Percentiles rank a stretch among this genome's conserved stretches.
Evolutionary conservation across 2,888 invertebrate genomes (phyloP).

Genomic region (Torymus tubicola): DNA sequence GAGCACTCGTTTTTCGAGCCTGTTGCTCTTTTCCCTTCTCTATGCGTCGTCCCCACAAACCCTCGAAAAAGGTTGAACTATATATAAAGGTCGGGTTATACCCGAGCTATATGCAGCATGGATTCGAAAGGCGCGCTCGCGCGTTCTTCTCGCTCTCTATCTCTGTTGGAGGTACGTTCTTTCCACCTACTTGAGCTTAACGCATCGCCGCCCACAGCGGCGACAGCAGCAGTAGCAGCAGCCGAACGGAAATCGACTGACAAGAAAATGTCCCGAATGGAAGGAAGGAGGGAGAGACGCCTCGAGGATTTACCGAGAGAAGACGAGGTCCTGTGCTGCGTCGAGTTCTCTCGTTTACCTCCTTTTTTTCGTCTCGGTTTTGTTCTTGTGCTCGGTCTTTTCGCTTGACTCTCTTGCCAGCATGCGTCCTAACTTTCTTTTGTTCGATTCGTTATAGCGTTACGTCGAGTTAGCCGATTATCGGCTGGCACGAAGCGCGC

Average conservation of each 20-base stretch:
- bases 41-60: too few relatives aligned
- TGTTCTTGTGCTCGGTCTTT: too few relatives aligned
- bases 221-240: background rate
- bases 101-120: background rate
- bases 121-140: slow-evolving; percentile 26
- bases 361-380: background rate
- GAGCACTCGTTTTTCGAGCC: slow-evolving; percentile 43
- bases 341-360: slow-evolving; percentile 10
- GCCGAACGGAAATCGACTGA: slow-evolving; percentile 46
- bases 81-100: background rate
- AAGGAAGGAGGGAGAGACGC: slow-evolving; percentile 4
- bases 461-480: slow-evolving; percentile 7
- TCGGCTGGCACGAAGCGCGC: background rate
- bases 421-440: background rate
- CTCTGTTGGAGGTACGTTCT: slow-evolving; percentile 27
- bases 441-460: slow-evolving; percentile 6
- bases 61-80: too few relatives aligned
- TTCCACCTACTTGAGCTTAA: slow-evolving; percentile 54
- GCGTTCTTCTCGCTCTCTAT: background rate
- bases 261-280: slow-evolving; percentile 43
- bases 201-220: slow-evolving; percentile 38
- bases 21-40: slow-evolving; percentile 33
- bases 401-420: too few relatives aligned
- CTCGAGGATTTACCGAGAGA: slow-evolving; percentile 24
- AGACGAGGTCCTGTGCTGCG: too few relatives aligned